These are phyloP conservation scores for Pseudotriccus pelzelni DNA, from an alignment of 2,797 vertebrate species.

Conservation along the genomic window DNA sequence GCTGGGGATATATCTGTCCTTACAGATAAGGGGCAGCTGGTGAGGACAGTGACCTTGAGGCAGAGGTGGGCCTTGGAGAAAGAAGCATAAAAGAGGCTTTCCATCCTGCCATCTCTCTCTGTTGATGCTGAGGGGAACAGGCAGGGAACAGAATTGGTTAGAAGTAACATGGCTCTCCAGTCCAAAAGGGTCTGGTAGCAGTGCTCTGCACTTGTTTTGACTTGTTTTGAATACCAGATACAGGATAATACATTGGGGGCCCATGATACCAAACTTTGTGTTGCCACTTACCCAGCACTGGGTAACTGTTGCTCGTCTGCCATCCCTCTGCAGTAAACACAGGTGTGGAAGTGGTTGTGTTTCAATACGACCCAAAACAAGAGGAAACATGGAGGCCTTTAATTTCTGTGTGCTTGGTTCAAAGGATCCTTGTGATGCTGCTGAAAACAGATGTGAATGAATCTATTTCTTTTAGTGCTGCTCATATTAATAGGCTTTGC, in stretches of 20 bases:
- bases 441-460: not conserved
- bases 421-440: not conserved
- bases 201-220: not conserved
- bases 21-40: not conserved
- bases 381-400: not conserved
- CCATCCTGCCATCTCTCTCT: not conserved
- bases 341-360: accelerated
- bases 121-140: not conserved
- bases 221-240: not conserved
- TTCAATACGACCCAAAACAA: not conserved
- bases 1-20: not conserved
- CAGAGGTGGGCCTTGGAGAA: not conserved
- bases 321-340: not conserved
- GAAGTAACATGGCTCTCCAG: not conserved
- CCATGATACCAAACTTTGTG: not conserved
- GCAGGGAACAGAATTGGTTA: not conserved
- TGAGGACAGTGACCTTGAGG: not conserved
- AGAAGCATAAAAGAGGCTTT: not conserved
- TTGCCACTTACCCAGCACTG: not conserved
- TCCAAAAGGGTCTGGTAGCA: not conserved
- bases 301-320: not conserved
- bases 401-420: not conserved
- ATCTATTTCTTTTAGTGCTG: not conserved
- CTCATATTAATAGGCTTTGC: constrained; percentile 1
- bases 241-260: not conserved